These are phyloP conservation scores for Egretta garzetta DNA, from an alignment of 2,113 vertebrate genomes.

Conservation along the genomic window DNA sequence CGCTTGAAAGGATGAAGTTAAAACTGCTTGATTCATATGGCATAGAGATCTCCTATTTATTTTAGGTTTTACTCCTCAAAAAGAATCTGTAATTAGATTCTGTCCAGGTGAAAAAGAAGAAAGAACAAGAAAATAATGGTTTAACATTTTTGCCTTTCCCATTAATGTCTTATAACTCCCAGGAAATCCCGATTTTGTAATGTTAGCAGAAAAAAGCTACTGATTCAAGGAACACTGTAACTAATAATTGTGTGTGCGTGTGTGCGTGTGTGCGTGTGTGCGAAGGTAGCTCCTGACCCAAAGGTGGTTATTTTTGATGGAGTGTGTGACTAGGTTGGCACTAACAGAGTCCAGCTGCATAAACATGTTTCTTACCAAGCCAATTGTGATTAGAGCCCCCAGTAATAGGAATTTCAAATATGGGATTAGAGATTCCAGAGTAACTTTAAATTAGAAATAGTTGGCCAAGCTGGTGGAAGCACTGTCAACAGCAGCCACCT, in stretches of 20 bases:
- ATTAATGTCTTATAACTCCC: not conserved
- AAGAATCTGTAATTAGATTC: not conserved
- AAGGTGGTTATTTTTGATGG: not conserved
- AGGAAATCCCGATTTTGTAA: not conserved
- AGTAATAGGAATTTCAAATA: slow-evolving; percentile 6
- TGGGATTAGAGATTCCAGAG: slow-evolving; percentile 5
- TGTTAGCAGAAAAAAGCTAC: not conserved
- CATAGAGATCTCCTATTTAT: not conserved
- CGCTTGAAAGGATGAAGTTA: not conserved
- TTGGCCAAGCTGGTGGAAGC: not conserved
- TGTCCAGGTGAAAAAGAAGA: not conserved
- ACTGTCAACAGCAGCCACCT: not conserved
- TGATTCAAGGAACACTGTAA: not conserved
- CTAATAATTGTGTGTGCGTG: too few species aligned
- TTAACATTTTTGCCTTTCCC: not conserved
- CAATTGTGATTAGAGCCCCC: not conserved
- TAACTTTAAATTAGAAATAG: slow-evolving; percentile 15
- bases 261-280: not conserved
- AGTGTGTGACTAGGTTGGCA: not conserved
- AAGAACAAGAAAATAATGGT: not conserved
- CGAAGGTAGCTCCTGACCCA: not conserved
- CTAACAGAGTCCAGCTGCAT: not conserved
- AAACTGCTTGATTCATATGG: not conserved
- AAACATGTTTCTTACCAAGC: not conserved
- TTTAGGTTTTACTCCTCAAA: not conserved